phyloP scores from a whole-genome alignment of 2,888 invertebrate species.

The Laothoe populi region DNA sequence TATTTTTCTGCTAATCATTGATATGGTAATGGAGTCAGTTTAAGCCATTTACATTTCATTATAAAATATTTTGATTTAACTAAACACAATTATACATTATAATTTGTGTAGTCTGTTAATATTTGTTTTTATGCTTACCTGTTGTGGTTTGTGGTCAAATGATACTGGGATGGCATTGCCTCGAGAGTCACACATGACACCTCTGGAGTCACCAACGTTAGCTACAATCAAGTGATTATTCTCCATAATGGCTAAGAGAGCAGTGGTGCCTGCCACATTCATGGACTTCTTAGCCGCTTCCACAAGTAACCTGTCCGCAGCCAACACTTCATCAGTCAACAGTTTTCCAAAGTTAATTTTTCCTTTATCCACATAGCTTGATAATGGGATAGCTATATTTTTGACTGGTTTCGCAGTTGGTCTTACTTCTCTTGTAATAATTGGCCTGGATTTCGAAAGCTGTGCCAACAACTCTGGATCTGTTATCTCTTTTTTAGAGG shows the following conservation, averaged over 20 bases:
- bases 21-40: too few relatives aligned
- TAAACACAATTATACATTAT: too few relatives aligned
- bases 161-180: constrained; percentile 96
- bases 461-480: constrained; percentile 88
- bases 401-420: constrained; percentile 74
- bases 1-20: neutral
- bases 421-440: constrained; percentile 86
- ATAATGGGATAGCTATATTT: constrained; percentile 77
- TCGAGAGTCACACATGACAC: constrained; percentile 96
- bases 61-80: too few relatives aligned
- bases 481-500: constrained; percentile 86
- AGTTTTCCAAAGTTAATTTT: constrained; percentile 92
- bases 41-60: too few relatives aligned
- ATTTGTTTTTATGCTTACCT: constrained; percentile 82
- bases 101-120: neutral
- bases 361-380: constrained; percentile 89
- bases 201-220: constrained; percentile 98
- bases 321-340: constrained; percentile 93
- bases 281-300: constrained; percentile 92
- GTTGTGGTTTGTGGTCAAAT: constrained; percentile 98
- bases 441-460: constrained; percentile 85
- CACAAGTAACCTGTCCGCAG: constrained; percentile 92
- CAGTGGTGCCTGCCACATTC: constrained; percentile 95
- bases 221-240: constrained; percentile 94
- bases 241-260: constrained; percentile 94